Base-by-base conservation (phyloP, 2,888 invertebrate species). In the Drosophila suboccidentalis region DNA sequence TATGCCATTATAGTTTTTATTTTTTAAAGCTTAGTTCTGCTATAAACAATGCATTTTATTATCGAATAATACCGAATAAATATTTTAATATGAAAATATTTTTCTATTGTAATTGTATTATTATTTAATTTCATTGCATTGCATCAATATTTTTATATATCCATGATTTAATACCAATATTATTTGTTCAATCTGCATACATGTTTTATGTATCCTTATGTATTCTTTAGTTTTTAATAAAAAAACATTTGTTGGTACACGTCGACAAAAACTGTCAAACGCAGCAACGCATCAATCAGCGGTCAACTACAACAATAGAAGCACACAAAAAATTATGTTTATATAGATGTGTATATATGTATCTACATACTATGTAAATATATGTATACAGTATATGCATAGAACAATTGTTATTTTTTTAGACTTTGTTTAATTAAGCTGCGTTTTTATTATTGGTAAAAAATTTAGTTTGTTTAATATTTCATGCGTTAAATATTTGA, bases 381-480 rank as follows among this genome's bases (percentile, higher is more conserved):
- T 38, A 41, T n/a, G n/a, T 49, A 41, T 39, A 26, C 19, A 38
- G 29, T 29, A 17, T 43, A 19, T 32, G n/a, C 22, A 15, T 44
- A n/a, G 1, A 41, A 34, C 5, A 44, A 13, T 15, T 43, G 47
- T 53, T 15, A 60, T 67, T 66, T 82, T 68, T 68, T 64, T 75
- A 51, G 63, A 76, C 57, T 63, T 60, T 73, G 74, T 68, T 74
- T 74, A 76, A 78, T 80, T 80, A 70, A 49, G 68, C 66, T 60
- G 54, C 47, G 51, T 49, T 60, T 66, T 63, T 76, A 22, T 17
- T 57, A 38, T 72, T 75, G 50, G 61, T 44, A 46, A 58, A 60
- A 60, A 71, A 71, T 62, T 86, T 83, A 86, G 89, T 74, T 90
- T 71, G 74, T 77, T 90, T 65, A 90, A 84, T 87, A 86, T 74